Conservation (phyloP, 2,113 vertebrate genomes). For the Ahaetulla prasina region DNA sequence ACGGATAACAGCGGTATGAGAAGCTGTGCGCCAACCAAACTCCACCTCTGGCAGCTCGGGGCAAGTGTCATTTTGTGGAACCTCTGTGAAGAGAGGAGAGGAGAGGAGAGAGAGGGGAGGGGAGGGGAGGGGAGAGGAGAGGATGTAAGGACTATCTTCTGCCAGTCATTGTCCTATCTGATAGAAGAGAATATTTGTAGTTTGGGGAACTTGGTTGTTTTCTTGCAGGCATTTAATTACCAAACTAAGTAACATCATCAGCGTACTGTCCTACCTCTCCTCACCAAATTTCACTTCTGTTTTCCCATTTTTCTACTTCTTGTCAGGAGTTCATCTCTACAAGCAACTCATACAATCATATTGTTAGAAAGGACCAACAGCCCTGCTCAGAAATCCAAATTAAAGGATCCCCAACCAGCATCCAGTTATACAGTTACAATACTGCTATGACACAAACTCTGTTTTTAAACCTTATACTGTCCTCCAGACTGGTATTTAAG, state of each 20-base stretch:
- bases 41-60: conserved; percentile 80
- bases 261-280: neutral
- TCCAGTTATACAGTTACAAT: neutral
- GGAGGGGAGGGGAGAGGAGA: neutral
- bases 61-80: conserved; percentile 90
- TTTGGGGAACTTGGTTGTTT: neutral
- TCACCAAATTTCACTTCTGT: neutral
- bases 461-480: neutral
- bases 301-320: neutral
- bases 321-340: neutral
- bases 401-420: neutral
- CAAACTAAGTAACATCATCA: neutral
- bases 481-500: neutral
- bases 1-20: conserved; percentile 82
- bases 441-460: neutral
- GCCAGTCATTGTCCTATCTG: neutral
- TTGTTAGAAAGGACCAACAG: neutral
- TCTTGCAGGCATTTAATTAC: neutral
- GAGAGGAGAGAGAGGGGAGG: neutral
- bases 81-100: conserved; percentile 68
- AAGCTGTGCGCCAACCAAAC: conserved; percentile 87
- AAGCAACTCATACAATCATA: neutral
- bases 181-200: neutral
- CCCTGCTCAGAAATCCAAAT: neutral
- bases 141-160: neutral